Conservation (phyloP, 2,888 invertebrate genomes). For the Epinotia ramella region DNA sequence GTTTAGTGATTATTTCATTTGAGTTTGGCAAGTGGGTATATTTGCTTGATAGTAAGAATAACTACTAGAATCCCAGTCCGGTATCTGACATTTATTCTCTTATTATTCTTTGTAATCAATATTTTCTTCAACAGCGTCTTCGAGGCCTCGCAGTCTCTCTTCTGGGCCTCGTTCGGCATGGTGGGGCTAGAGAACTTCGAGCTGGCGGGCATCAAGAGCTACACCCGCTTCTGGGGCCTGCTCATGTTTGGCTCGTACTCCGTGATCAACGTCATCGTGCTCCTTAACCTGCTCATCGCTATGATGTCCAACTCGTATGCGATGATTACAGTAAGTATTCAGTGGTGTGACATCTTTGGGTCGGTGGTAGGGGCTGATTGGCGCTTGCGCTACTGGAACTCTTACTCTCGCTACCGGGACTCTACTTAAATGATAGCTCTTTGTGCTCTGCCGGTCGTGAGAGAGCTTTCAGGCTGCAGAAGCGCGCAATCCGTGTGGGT, state of each 20-base stretch:
- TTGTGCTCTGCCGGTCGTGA: too few species aligned
- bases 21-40: background rate
- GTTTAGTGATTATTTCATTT: background rate
- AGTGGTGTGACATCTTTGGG: too few species aligned
- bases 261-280: constrained; percentile 96
- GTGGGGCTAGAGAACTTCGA: constrained; percentile 95
- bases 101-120: background rate
- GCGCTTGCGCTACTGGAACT: background rate
- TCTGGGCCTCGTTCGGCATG: constrained; percentile 98
- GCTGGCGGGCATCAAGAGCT: constrained; percentile 93
- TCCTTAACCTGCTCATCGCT: constrained; percentile 97
- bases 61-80: too few species aligned
- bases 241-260: constrained; percentile 98
- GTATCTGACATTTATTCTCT: background rate
- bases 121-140: constrained; percentile 88
- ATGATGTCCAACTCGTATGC: constrained; percentile 99
- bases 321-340: constrained; percentile 91
- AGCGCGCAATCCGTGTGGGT: too few species aligned
- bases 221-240: constrained; percentile 97
- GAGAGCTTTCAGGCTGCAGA: too few species aligned
- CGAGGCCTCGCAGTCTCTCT: constrained; percentile 97
- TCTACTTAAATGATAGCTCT: too few species aligned
- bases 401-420: too few species aligned
- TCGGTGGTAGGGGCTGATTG: background rate
- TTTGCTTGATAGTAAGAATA: too few species aligned